Percentiles rank a stretch among this genome's conserved stretches.
Conservation (phyloP, 2,113 vertebrate species). For the Saguinus imperator region DNA sequence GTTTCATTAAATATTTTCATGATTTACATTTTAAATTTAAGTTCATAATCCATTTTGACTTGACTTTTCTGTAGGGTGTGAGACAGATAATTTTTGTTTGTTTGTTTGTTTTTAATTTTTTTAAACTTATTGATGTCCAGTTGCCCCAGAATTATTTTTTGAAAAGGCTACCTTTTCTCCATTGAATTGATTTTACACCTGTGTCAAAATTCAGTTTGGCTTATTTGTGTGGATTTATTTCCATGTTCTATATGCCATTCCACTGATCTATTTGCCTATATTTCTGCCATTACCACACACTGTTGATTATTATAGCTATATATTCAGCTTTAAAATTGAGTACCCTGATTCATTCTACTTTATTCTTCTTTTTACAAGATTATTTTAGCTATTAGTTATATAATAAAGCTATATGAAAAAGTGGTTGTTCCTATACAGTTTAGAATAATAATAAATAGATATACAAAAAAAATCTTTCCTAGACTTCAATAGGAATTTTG, state of each 20-base stretch:
- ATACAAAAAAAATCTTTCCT: no score
- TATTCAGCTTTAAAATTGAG: not conserved
- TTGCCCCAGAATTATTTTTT: not conserved
- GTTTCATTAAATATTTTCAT: not conserved
- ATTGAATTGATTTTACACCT: not conserved
- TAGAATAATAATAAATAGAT: not conserved
- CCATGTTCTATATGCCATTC: not conserved
- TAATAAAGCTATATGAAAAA: no score
- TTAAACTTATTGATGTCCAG: not conserved
- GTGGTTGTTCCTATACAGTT: no score
- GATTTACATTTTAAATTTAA: not conserved
- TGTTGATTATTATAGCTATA: not conserved
- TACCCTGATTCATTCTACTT: not conserved
- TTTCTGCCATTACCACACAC: not conserved
- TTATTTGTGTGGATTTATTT: not conserved
- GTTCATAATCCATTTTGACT: not conserved
- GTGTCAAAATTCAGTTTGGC: not conserved
- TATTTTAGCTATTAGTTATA: no score
- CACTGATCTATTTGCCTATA: not conserved
- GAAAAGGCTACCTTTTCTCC: not conserved
- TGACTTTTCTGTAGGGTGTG: not conserved
- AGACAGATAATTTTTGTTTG: not conserved
- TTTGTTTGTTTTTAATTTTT: no score
- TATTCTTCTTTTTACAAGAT: not conserved
- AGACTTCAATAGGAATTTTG: not conserved